Evolutionary conservation across 2,888 invertebrate genomes (phyloP).

Genomic region (Pristionchus mayeri): DNA sequence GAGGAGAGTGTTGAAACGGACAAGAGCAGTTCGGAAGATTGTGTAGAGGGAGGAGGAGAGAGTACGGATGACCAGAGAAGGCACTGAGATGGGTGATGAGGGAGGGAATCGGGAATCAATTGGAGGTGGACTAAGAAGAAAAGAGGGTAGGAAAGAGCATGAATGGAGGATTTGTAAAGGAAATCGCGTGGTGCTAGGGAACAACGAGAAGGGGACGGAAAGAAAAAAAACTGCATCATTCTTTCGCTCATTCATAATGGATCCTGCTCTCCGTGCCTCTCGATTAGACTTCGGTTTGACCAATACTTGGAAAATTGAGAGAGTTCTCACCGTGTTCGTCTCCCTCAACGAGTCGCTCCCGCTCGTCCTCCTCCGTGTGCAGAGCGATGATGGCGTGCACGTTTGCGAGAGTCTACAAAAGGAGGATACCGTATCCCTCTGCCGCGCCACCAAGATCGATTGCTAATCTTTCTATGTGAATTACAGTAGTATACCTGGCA

Average conservation of each 20-base stretch:
- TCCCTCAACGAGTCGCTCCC: constrained; percentile 40
- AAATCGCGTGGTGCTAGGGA: too few relatives aligned
- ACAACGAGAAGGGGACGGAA: too few relatives aligned
- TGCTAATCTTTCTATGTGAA: background rate
- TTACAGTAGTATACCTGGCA: constrained; percentile 51
- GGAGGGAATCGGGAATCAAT: too few relatives aligned
- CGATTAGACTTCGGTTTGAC: too few relatives aligned
- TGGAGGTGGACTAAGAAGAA: too few relatives aligned
- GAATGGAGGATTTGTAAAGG: too few relatives aligned
- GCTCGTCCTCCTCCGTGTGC: constrained; percentile 68
- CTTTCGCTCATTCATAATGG: too few relatives aligned
- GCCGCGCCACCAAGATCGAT: background rate
- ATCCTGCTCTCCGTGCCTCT: too few relatives aligned
- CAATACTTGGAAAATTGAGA: too few relatives aligned
- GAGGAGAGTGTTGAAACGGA: constrained; percentile 49
- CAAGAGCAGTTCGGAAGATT: constrained; percentile 58
- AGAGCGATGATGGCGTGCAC: constrained; percentile 67
- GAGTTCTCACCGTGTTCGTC: background rate
- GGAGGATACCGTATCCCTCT: background rate
- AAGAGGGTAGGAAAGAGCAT: too few relatives aligned
- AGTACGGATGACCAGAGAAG: background rate
- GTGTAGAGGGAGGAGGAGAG: constrained; percentile 51
- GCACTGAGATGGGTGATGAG: too few relatives aligned
- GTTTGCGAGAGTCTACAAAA: constrained; percentile 55
- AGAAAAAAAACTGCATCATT: too few relatives aligned